Percentiles rank a stretch among this genome's conserved stretches.
phyloP scores from a whole-genome alignment of 37 sponge, comb jelly and placozoan species.

The Tethya wilhelma region DNA sequence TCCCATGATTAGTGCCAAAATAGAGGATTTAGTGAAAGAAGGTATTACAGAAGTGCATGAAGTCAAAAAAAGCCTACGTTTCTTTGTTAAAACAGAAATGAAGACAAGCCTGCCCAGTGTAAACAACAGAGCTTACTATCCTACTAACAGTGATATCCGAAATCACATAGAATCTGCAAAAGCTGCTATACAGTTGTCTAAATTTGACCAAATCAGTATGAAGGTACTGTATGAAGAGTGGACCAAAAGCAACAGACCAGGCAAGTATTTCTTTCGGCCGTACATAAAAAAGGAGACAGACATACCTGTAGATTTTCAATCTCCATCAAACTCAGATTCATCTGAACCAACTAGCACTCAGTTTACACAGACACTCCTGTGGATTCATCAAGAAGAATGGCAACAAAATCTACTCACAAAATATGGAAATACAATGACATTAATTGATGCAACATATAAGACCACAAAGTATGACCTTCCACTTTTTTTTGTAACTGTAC shows the following conservation, averaged over 20 bases:
- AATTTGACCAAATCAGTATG: conserved; percentile 34
- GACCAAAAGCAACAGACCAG: not conserved
- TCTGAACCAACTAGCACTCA: not conserved
- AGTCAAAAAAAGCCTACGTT: conserved; percentile 1
- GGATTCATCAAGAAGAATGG: conserved; percentile 52
- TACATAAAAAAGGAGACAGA: conserved; percentile 30
- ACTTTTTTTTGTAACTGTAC: conserved; percentile 50
- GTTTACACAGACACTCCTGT: conserved; percentile 17
- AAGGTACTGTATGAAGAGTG: conserved; percentile 10
- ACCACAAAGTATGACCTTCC: conserved; percentile 50
- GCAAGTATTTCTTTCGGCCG: conserved; percentile 19
- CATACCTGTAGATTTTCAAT: not conserved
- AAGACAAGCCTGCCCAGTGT: not conserved
- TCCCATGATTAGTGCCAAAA: conserved; percentile 8
- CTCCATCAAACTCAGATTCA: not conserved
- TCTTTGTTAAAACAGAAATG: not conserved
- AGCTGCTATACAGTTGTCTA: conserved; percentile 18
- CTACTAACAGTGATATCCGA: conserved; percentile 18
- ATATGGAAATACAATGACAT: conserved; percentile 41
- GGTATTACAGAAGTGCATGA: conserved; percentile 12
- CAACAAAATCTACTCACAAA: conserved; percentile 22
- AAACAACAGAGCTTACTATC: conserved; percentile 16
- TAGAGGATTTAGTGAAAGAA: conserved; percentile 12
- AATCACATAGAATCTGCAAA: conserved; percentile 45
- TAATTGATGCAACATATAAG: conserved; percentile 62